Evolutionary conservation across 1,140 invertebrate genomes (phyloP).

Genomic region (Drusus annulatus): DNA sequence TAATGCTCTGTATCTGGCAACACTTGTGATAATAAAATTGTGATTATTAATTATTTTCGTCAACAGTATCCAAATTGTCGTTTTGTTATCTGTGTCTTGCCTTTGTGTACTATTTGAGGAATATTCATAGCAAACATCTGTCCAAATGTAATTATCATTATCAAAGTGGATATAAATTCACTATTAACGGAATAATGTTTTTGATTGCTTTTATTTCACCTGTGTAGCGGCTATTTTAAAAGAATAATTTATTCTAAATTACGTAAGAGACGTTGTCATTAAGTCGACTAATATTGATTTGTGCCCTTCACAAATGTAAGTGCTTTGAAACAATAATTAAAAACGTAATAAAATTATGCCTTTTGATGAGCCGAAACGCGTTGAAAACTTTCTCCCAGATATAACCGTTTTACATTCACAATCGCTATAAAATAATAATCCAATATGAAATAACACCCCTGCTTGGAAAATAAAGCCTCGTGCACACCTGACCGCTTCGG

Average conservation of each 20-base stretch:
- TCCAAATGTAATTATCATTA: slow-evolving; percentile 7
- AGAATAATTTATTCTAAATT: background rate
- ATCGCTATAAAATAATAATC: too few relatives aligned
- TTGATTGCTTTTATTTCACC: slow-evolving; percentile 8
- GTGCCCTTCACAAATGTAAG: too few relatives aligned
- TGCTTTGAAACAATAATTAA: too few relatives aligned
- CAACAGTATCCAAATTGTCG: background rate
- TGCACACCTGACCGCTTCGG: slow-evolving; percentile 44
- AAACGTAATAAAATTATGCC: too few relatives aligned
- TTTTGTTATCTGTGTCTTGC: background rate
- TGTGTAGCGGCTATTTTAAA: background rate
- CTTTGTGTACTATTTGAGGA: background rate
- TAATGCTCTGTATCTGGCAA: slow-evolving; percentile 14
- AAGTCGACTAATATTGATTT: too few relatives aligned
- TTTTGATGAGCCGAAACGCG: too few relatives aligned
- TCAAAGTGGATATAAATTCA: slow-evolving; percentile 2
- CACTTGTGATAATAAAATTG: background rate
- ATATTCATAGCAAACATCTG: background rate
- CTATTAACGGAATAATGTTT: background rate
- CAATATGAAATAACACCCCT: too few relatives aligned
- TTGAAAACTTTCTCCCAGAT: too few relatives aligned
- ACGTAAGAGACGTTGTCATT: too few relatives aligned
- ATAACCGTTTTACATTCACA: too few relatives aligned
- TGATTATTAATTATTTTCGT: slow-evolving; percentile 25
- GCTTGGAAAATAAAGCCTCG: background rate